phyloP scores from a whole-genome alignment of 2,797 vertebrate genomes.

The Dryobates pubescens region DNA sequence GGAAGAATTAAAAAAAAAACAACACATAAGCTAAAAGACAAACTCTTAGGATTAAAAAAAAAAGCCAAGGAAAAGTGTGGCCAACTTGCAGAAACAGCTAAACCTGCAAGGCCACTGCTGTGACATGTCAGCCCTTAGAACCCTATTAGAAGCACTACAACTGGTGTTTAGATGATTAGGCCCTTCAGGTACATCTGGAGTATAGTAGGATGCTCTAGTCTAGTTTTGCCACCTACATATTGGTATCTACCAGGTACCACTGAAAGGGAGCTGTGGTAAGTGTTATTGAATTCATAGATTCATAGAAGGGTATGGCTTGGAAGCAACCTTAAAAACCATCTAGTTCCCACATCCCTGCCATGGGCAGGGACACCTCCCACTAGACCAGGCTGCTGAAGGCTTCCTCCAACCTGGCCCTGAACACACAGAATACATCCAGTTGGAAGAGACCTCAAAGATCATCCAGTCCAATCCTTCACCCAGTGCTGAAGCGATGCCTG shows the following conservation, averaged over 20 bases:
- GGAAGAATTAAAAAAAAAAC: not conserved
- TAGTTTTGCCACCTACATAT: not conserved
- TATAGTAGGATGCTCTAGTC: not conserved
- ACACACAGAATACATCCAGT: too few species aligned
- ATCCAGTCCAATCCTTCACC: too few species aligned
- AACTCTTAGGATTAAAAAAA: not conserved
- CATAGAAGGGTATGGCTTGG: too few species aligned
- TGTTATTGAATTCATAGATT: not conserved
- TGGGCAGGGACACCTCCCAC: too few species aligned
- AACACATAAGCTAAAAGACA: not conserved
- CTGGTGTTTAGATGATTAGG: not conserved
- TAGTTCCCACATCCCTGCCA: too few species aligned
- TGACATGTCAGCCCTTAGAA: not conserved
- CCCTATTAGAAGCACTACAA: not conserved
- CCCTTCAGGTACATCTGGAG: not conserved
- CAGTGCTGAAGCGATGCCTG: not conserved
- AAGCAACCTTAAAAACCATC: too few species aligned
- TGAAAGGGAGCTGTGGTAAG: not conserved
- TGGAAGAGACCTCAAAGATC: too few species aligned
- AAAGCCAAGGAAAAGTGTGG: accelerated
- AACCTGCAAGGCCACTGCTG: not conserved
- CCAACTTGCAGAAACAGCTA: not conserved
- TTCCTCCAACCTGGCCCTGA: too few species aligned
- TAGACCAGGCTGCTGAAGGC: too few species aligned
- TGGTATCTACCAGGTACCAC: not conserved